A percentile compares a stretch with the other conserved stretches of the same genome.
Conservation (phyloP, 2,797 vertebrate genomes). For the Melopsittacus undulatus region DNA sequence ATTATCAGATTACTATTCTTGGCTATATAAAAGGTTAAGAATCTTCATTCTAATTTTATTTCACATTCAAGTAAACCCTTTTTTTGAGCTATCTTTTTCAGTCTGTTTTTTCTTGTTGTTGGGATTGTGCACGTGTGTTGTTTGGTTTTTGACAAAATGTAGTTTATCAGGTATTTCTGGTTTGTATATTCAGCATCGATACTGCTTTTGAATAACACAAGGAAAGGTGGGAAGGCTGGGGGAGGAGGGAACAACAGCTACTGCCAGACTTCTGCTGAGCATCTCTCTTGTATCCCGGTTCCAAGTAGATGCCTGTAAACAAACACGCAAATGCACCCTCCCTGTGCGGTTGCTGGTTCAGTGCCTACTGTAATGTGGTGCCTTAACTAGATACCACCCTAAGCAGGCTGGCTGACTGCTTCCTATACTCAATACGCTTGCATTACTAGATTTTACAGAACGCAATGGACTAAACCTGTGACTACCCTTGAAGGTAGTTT, state of each 20-base stretch:
- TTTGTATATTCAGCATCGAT: not conserved
- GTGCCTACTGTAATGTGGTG: not conserved
- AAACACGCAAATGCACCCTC: not conserved
- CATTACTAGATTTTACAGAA: not conserved
- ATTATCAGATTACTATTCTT: not conserved
- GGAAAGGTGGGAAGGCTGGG: not conserved
- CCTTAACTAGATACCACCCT: not conserved
- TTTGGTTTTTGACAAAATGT: not conserved
- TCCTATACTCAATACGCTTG: fast-evolving
- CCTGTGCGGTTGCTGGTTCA: not conserved
- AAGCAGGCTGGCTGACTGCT: not conserved
- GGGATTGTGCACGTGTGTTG: not conserved
- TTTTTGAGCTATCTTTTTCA: not conserved
- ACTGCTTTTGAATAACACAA: not conserved
- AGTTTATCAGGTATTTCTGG: not conserved
- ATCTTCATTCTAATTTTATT: not conserved
- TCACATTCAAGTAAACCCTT: not conserved
- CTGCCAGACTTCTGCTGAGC: constrained; percentile 45
- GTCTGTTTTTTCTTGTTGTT: not conserved
- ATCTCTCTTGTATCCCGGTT: not conserved
- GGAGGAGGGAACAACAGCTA: not conserved
- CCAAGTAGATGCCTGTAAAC: constrained; percentile 36
- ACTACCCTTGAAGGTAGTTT: not conserved
- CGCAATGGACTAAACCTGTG: not conserved
- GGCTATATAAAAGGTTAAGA: not conserved